phyloP scores from a whole-genome alignment of 2,888 invertebrate genomes.

The Corythucha ciliata region DNA sequence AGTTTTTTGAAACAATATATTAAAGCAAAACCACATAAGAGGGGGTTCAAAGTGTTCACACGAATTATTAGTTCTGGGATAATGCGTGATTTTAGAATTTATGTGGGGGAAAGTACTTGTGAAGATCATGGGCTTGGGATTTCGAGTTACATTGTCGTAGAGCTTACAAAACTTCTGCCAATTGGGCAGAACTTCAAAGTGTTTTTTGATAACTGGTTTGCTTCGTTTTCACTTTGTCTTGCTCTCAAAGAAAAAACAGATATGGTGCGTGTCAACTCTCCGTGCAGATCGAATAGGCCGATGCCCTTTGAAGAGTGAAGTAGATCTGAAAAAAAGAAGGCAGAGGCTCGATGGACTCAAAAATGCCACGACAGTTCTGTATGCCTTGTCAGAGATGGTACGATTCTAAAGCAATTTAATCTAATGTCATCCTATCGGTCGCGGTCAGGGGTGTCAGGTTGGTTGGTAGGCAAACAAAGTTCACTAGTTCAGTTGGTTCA shows the following conservation, averaged over 20 bases:
- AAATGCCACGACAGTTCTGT: slow-evolving; percentile 23
- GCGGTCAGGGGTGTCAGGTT: too few species aligned
- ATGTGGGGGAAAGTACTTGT: slow-evolving; percentile 36
- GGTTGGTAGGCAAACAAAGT: too few species aligned
- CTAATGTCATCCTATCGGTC: slow-evolving; percentile 36
- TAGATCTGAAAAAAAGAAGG: slow-evolving; percentile 32
- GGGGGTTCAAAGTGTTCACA: slow-evolving; percentile 28
- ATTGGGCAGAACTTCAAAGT: slow-evolving; percentile 25
- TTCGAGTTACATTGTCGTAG: slow-evolving; percentile 32
- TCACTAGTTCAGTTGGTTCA: too few species aligned
- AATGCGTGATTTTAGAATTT: slow-evolving; percentile 36
- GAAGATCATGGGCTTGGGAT: slow-evolving; percentile 32
- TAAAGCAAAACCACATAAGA: slow-evolving; percentile 27
- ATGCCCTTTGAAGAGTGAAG: slow-evolving; percentile 27
- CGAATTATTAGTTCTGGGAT: slow-evolving; percentile 29
- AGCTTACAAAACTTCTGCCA: slow-evolving; percentile 28
- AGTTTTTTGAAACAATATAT: slow-evolving; percentile 29
- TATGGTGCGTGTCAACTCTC: slow-evolving; percentile 31
- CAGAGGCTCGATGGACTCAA: slow-evolving; percentile 33
- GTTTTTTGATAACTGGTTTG: slow-evolving; percentile 29
- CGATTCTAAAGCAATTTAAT: slow-evolving; percentile 36
- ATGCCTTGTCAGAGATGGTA: slow-evolving; percentile 35
- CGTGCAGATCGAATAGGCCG: slow-evolving; percentile 21
- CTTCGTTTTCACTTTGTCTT: slow-evolving; percentile 23
- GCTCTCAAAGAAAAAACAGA: slow-evolving; percentile 31